A percentile compares a stretch with the other conserved stretches of the same genome.
These are phyloP conservation scores for Seladonia tumulorum DNA, from an alignment of 2,888 invertebrate genomes.

Conservation along the genomic window DNA sequence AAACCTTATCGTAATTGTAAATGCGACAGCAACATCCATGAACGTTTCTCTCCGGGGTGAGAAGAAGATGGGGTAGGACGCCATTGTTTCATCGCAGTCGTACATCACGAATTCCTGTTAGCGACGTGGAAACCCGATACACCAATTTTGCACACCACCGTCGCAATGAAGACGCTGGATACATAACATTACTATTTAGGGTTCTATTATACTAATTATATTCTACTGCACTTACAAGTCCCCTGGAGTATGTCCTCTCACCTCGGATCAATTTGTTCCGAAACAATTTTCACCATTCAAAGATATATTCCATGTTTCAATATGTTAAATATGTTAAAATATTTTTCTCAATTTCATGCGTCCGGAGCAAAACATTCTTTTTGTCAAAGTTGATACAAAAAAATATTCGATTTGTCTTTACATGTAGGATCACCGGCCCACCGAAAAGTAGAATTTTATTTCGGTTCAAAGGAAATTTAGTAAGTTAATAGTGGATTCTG, in stretches of 20 bases:
- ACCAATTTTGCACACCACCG: slow-evolving; percentile 16
- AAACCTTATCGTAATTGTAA: slow-evolving; percentile 63
- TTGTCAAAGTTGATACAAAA: not conserved
- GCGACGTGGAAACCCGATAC: slow-evolving; percentile 7
- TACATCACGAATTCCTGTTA: slow-evolving; percentile 9
- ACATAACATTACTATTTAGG: slow-evolving; percentile 36
- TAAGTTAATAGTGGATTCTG: no score
- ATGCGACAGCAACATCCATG: slow-evolving; percentile 46
- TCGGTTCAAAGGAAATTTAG: not conserved
- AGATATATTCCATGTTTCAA: not conserved
- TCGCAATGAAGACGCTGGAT: slow-evolving; percentile 26
- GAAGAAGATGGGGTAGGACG: slow-evolving; percentile 19
- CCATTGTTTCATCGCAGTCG: slow-evolving; percentile 27
- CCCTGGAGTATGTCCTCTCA: not conserved
- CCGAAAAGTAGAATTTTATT: not conserved
- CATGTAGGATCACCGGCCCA: not conserved
- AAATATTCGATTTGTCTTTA: not conserved
- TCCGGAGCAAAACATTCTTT: not conserved
- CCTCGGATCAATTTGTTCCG: not conserved
- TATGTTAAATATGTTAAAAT: no score
- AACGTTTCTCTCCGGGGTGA: slow-evolving; percentile 34
- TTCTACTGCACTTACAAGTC: not conserved
- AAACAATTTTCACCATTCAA: not conserved
- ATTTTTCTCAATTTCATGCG: not conserved
- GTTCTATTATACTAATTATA: not conserved